Evolutionary conservation across 2,113 vertebrate species (phyloP).

Genomic region (Panurus biarmicus): DNA sequence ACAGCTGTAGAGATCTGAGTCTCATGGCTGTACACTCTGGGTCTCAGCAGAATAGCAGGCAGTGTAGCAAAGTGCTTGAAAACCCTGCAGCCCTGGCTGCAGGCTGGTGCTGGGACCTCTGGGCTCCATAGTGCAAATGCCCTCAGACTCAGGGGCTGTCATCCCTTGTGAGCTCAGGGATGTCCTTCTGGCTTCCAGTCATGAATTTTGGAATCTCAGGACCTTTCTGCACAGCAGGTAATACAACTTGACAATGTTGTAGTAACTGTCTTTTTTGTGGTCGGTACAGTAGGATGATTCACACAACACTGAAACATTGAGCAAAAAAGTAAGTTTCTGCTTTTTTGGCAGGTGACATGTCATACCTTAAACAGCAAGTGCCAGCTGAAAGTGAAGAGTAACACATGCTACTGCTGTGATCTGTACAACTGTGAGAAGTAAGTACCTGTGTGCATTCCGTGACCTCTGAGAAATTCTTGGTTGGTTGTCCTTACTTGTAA

Average conservation of each 20-base stretch:
- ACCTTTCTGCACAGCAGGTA: not conserved
- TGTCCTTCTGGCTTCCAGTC: not conserved
- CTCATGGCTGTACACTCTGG: not conserved
- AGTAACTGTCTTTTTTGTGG: not conserved
- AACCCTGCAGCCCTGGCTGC: not conserved
- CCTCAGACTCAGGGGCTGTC: not conserved
- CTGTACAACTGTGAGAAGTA: constrained; percentile 87
- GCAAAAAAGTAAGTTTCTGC: not conserved
- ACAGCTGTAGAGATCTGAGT: not conserved
- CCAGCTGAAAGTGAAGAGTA: constrained; percentile 81
- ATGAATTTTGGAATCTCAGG: not conserved
- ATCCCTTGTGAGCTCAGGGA: not conserved
- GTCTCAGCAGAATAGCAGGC: not conserved
- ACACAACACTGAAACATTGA: not conserved
- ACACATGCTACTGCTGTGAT: constrained; percentile 95
- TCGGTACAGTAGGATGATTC: not conserved
- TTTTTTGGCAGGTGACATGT: constrained; percentile 80
- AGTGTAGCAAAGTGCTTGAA: not conserved
- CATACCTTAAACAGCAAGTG: constrained; percentile 72
- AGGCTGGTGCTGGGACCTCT: not conserved
- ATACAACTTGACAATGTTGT: not conserved
- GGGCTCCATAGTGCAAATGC: not conserved
- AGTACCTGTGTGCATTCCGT: not conserved
- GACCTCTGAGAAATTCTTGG: not conserved
- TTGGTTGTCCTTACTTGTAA: not conserved